phyloP scores from a whole-genome alignment of 2,113 vertebrate species.

The Podarcis muralis region DNA sequence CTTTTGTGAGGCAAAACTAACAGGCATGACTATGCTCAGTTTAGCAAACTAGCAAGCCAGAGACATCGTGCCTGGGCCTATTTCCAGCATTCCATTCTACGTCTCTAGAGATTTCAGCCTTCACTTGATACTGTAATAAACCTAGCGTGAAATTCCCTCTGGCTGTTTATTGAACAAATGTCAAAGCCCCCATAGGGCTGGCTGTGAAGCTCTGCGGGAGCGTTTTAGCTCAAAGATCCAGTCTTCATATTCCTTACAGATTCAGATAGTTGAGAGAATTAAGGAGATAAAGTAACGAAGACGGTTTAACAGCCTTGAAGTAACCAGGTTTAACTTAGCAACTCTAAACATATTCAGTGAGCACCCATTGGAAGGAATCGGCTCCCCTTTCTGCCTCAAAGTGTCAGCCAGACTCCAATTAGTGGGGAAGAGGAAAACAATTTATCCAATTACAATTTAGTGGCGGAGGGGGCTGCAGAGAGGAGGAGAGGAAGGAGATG shows the following conservation, averaged over 20 bases:
- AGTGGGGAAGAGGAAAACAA: background rate
- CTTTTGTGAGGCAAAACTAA: background rate
- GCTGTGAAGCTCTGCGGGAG: background rate
- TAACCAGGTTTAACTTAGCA: background rate
- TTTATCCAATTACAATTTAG: background rate
- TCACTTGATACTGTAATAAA: slow-evolving; percentile 15
- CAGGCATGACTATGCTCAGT: background rate
- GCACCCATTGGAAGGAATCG: background rate
- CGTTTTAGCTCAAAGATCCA: background rate
- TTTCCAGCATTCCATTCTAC: background rate
- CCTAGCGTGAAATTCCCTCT: slow-evolving; percentile 8
- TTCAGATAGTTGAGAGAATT: background rate
- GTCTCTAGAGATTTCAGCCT: background rate
- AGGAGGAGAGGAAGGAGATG: no score
- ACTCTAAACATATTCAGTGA: background rate
- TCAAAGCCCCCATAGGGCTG: background rate
- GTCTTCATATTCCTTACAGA: background rate
- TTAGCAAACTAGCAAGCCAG: background rate
- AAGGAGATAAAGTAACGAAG: background rate
- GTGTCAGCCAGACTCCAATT: background rate
- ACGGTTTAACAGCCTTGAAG: no score
- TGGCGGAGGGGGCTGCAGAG: no score
- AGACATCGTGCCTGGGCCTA: background rate
- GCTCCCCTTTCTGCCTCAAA: background rate
- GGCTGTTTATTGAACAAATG: background rate